Conservation (phyloP, 2,797 vertebrate genomes). For the Muraenolepis orangiensis region DNA sequence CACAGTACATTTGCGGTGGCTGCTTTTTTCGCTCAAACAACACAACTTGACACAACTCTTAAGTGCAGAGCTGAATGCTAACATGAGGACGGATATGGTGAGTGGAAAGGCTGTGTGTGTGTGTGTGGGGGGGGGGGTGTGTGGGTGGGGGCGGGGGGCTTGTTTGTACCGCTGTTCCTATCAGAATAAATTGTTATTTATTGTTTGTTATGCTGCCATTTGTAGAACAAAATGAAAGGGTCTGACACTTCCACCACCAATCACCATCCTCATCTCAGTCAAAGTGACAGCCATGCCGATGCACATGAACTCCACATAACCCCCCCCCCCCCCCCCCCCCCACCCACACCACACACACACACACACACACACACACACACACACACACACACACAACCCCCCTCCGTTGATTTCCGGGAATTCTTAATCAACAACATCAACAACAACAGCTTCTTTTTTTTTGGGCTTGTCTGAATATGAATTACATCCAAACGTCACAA, state of each 20-base stretch:
- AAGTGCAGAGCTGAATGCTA: conserved; percentile 28
- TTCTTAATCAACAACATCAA: conserved; percentile 43
- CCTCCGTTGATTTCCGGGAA: conserved; percentile 49
- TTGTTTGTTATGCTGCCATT: conserved; percentile 52
- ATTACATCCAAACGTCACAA: background rate
- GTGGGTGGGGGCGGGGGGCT: too few species aligned
- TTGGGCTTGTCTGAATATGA: conserved; percentile 33
- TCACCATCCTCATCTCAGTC: conserved; percentile 25
- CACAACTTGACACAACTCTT: background rate
- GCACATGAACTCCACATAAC: conserved; percentile 46
- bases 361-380: too few species aligned
- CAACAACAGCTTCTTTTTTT: background rate
- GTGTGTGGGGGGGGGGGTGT: conserved; percentile 23
- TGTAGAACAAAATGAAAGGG: conserved; percentile 47
- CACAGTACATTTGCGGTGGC: too few species aligned
- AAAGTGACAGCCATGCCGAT: conserved; percentile 38
- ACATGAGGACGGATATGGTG: conserved; percentile 31
- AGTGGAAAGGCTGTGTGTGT: conserved; percentile 35
- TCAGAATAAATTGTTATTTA: conserved; percentile 71
- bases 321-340: too few species aligned
- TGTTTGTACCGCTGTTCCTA: conserved; percentile 48
- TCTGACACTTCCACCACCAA: conserved; percentile 35
- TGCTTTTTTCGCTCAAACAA: too few species aligned
- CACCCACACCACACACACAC: too few species aligned
- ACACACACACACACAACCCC: background rate